These are phyloP conservation scores for Phoxinus phoxinus DNA, from an alignment of 2,113 vertebrate species.

Conservation along the genomic window DNA sequence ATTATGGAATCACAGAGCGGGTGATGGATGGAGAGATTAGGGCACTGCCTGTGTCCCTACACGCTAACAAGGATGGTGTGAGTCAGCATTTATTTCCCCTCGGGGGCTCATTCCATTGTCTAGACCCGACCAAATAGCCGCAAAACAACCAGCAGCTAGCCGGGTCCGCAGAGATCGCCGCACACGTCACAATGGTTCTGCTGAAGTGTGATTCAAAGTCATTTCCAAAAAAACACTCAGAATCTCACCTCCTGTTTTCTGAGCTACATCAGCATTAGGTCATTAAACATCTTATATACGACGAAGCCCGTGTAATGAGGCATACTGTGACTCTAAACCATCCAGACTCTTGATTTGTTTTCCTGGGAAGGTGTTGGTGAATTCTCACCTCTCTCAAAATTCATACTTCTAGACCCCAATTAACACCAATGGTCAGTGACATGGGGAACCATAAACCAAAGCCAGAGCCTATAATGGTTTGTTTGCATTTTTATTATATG, in stretches of 20 bases:
- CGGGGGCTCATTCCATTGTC: conserved; percentile 51
- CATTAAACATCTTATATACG: background rate
- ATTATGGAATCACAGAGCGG: conserved; percentile 55
- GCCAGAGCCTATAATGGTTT: conserved; percentile 5
- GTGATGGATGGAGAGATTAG: conserved; percentile 60
- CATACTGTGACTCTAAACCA: conserved; percentile 12
- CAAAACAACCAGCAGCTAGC: conserved; percentile 25
- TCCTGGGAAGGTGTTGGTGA: background rate
- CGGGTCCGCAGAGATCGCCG: background rate
- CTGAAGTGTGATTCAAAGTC: background rate
- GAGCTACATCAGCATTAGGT: conserved; percentile 11
- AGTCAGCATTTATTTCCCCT: conserved; percentile 56
- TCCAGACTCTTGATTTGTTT: conserved; percentile 13
- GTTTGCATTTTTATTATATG: conserved; percentile 1
- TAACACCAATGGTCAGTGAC: background rate
- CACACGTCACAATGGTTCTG: background rate
- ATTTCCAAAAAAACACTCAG: background rate
- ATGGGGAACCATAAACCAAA: background rate
- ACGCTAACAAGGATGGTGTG: conserved; percentile 52
- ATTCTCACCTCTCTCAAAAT: background rate
- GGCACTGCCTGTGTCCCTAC: conserved; percentile 40
- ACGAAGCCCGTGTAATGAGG: background rate
- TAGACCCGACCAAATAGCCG: conserved; percentile 45
- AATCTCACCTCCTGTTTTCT: background rate
- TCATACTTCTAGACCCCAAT: background rate